Conservation (phyloP, 2,888 invertebrate species). For the Neoscelio sp. region DNA sequence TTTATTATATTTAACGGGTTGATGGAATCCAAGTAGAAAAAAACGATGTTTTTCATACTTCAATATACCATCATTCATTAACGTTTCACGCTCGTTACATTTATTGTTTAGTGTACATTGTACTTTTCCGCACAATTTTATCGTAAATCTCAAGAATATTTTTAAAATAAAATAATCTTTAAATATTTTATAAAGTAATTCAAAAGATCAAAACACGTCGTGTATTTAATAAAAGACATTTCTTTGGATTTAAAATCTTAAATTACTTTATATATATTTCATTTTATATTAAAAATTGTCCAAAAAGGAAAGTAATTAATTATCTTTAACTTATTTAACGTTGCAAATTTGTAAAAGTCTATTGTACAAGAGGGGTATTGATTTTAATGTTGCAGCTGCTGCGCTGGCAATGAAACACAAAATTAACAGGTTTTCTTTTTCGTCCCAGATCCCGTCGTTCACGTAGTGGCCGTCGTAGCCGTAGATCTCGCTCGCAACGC, state of each 20-base stretch:
- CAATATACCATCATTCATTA: conserved; percentile 12
- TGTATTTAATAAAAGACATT: too few relatives aligned
- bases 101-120: background rate
- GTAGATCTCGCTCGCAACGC: conserved; percentile 81
- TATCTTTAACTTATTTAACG: background rate
- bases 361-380: conserved; percentile 18
- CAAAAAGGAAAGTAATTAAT: conserved; percentile 3
- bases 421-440: conserved; percentile 19
- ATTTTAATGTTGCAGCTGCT: conserved; percentile 47
- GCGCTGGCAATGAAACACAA: background rate
- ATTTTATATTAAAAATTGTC: too few relatives aligned
- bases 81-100: conserved; percentile 10
- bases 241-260: too few relatives aligned
- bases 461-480: conserved; percentile 79
- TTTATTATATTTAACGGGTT: conserved; percentile 54
- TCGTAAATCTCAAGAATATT: too few relatives aligned
- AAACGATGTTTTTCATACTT: conserved; percentile 33
- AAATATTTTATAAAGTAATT: too few relatives aligned
- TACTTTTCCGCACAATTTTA: too few relatives aligned
- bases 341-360: conserved; percentile 2
- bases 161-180: too few relatives aligned
- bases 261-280: too few relatives aligned
- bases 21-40: conserved; percentile 44
- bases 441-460: conserved; percentile 80
- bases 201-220: too few relatives aligned